Percentiles rank a stretch among this genome's conserved stretches.
phyloP scores from a whole-genome alignment of 2,797 vertebrate genomes.

The Mico argentatus region DNA sequence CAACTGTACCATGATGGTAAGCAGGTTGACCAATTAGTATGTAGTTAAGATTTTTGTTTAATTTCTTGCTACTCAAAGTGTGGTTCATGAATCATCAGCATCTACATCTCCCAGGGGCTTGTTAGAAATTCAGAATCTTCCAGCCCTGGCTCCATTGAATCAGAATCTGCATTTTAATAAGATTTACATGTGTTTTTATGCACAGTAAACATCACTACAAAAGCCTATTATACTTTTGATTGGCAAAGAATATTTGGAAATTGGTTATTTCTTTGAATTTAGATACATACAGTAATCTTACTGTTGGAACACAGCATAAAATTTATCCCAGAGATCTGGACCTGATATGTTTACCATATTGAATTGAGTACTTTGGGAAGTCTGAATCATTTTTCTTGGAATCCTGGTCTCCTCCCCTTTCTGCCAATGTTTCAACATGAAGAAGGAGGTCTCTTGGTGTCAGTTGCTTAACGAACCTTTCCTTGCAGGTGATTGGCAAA shows the following conservation, averaged over 20 bases:
- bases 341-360: neutral
- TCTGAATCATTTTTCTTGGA: neutral
- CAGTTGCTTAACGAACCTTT: neutral
- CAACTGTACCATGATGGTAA: neutral
- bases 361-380: neutral
- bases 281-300: neutral
- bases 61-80: neutral
- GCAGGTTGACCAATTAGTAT: neutral
- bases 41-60: neutral
- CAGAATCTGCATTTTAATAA: neutral
- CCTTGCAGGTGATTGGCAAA: neutral
- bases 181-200: neutral
- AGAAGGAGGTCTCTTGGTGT: neutral
- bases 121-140: neutral
- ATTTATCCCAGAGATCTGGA: neutral
- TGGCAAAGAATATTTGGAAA: neutral
- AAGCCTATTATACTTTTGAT: neutral
- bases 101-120: neutral
- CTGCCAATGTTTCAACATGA: neutral
- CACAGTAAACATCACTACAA: neutral
- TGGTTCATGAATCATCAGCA: neutral
- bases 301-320: neutral
- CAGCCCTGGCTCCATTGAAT: neutral
- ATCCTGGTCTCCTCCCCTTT: neutral
- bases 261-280: conserved; percentile 35